Evolutionary conservation across 2,797 vertebrate species (phyloP).

Genomic region (Betta splendens): DNA sequence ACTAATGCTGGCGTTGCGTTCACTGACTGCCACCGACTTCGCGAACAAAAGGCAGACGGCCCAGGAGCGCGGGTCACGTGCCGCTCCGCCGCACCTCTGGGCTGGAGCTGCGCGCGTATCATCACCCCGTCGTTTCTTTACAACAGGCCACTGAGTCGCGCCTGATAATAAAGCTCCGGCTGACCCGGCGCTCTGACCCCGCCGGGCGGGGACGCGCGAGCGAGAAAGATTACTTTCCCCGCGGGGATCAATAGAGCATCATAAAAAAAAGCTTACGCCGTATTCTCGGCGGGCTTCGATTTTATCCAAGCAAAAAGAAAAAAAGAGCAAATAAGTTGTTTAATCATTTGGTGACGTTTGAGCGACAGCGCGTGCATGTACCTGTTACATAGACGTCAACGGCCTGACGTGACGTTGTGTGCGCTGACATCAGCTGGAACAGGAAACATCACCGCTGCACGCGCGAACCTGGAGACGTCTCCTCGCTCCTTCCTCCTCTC

Average conservation of each 20-base stretch:
- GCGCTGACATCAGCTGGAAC: conserved; percentile 20
- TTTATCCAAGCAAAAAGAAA: conserved; percentile 2
- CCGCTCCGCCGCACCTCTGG: background rate
- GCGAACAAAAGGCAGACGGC: too few species aligned
- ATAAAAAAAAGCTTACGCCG: conserved; percentile 44
- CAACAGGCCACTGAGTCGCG: conserved; percentile 8
- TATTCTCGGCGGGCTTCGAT: conserved; percentile 31
- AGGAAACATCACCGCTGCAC: background rate
- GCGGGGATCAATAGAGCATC: conserved; percentile 49
- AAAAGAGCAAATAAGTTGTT: background rate
- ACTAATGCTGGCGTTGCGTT: background rate
- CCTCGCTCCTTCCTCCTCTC: conserved; percentile 3
- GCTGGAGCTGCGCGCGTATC: conserved; percentile 2
- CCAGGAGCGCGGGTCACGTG: background rate
- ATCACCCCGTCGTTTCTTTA: background rate
- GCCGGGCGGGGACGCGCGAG: conserved; percentile 40
- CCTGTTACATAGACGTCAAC: conserved; percentile 14
- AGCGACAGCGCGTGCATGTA: too few species aligned
- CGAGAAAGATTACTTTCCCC: conserved; percentile 52
- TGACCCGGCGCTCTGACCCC: conserved; percentile 55
- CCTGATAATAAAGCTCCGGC: conserved; percentile 27
- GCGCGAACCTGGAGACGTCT: conserved; percentile 5
- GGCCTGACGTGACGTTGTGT: conserved; percentile 14
- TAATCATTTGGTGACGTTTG: conserved; percentile 29
- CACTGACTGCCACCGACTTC: too few species aligned